These are phyloP conservation scores for Lypha dubia DNA, from an alignment of 2,888 invertebrate species.

Conservation along the genomic window DNA sequence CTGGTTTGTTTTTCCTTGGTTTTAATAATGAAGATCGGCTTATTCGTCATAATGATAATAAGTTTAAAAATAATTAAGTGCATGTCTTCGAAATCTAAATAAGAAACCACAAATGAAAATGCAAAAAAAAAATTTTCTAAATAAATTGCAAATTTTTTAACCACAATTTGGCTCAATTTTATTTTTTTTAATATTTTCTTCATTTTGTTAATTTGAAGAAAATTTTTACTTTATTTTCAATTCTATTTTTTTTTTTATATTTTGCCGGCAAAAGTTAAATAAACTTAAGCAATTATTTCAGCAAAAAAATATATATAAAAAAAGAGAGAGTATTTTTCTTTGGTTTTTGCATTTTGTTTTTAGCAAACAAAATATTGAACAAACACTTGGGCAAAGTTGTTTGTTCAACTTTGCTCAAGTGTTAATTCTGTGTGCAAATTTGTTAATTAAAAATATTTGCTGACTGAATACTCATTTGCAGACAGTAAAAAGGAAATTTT, in stretches of 20 bases:
- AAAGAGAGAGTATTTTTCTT: constrained; percentile 51
- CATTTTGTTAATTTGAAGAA: not conserved
- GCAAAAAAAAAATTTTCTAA: not conserved
- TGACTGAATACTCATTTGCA: constrained; percentile 14
- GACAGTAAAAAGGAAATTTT: constrained; percentile 44
- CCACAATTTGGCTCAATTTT: constrained; percentile 15
- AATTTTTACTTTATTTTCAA: not conserved
- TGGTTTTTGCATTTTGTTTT: not conserved
- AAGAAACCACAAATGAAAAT: not conserved
- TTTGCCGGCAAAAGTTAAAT: constrained; percentile 4
- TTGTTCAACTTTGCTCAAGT: constrained; percentile 7
- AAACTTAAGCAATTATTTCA: not conserved
- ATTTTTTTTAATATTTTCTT: too few relatives aligned
- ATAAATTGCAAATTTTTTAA: not conserved
- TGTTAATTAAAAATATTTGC: constrained; percentile 58
- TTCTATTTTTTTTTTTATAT: not conserved
- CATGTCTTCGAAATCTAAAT: constrained; percentile 9
- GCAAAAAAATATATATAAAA: too few relatives aligned
- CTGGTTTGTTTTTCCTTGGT: not conserved
- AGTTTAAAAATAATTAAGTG: not conserved
- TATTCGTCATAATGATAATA: not conserved
- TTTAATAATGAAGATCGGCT: not conserved
- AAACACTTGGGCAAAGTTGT: too few relatives aligned
- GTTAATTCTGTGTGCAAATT: constrained; percentile 53
- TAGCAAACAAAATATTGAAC: not conserved